phyloP scores from a whole-genome alignment of 2,888 invertebrate species.

The Chrysopilus asiliformis region DNA sequence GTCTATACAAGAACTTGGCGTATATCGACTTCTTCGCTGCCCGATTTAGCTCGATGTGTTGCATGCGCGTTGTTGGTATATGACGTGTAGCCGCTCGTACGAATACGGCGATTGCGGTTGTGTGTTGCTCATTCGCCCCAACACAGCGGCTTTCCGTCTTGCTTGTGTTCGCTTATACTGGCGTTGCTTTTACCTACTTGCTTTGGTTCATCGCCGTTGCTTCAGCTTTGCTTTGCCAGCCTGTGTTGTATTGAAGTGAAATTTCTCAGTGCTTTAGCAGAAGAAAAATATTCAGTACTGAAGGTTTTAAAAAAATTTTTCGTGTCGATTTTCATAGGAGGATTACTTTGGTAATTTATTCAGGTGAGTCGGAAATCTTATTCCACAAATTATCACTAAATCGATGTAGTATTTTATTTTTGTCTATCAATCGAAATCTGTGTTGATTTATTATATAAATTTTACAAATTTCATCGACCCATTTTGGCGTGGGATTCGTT shows the following conservation, averaged over 20 bases:
- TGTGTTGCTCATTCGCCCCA: too few relatives aligned
- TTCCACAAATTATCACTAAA: constrained; percentile 23
- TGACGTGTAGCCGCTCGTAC: too few relatives aligned
- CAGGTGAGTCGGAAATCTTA: constrained; percentile 26
- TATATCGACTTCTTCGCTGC: too few relatives aligned
- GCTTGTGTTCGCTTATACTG: too few relatives aligned
- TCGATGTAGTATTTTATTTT: constrained; percentile 20
- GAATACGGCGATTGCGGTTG: too few relatives aligned
- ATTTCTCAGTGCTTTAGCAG: not conserved
- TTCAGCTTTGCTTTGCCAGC: too few relatives aligned
- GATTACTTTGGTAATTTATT: constrained; percentile 24
- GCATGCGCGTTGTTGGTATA: too few relatives aligned
- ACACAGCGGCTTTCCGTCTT: too few relatives aligned
- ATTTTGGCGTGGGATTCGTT: constrained; percentile 22
- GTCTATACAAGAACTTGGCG: too few relatives aligned
- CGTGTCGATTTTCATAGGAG: constrained; percentile 22
- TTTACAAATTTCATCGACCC: constrained; percentile 24
- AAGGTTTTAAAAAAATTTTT: constrained; percentile 15
- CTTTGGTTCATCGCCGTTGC: too few relatives aligned
- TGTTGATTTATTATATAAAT: constrained; percentile 29
- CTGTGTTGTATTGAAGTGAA: not conserved
- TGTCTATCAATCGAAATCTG: constrained; percentile 17
- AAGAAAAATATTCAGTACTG: not conserved
- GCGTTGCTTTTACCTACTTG: too few relatives aligned
- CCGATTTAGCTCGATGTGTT: too few relatives aligned